phyloP scores from a whole-genome alignment of 2,113 vertebrate genomes.

The Zosterops japonicus region DNA sequence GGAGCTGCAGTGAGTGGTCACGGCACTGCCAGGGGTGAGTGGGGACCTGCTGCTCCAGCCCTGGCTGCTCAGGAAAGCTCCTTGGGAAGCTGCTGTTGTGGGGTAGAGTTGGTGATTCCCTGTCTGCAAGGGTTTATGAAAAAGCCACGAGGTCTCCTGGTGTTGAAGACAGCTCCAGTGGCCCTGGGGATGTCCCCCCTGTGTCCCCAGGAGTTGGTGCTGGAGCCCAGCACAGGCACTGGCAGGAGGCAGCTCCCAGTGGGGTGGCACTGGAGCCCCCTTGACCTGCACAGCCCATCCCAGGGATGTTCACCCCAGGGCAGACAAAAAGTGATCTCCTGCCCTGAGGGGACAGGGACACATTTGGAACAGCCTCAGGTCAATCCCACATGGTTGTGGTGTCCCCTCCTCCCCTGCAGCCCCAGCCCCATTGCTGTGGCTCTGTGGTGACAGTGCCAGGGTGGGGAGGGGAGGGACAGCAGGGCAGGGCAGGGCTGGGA shows the following conservation, averaged over 20 bases:
- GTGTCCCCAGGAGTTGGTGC: accelerated
- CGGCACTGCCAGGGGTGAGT: accelerated
- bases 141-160: neutral
- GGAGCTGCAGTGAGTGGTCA: neutral
- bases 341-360: neutral
- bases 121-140: neutral
- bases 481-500: neutral
- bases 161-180: neutral
- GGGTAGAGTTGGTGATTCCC: neutral
- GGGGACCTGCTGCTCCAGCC: neutral
- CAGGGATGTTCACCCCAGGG: accelerated
- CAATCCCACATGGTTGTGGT: accelerated
- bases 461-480: neutral
- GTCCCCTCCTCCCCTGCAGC: neutral
- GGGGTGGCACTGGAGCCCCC: neutral
- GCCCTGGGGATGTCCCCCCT: neutral
- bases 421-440: accelerated
- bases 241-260: neutral
- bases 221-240: neutral
- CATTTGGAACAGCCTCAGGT: neutral
- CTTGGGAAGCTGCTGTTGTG: neutral
- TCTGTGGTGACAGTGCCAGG: accelerated
- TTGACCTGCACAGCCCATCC: neutral
- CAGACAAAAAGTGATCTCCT: neutral
- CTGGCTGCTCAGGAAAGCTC: neutral